Conservation (phyloP, 2,888 invertebrate genomes). For the Tinea semifulvella region DNA sequence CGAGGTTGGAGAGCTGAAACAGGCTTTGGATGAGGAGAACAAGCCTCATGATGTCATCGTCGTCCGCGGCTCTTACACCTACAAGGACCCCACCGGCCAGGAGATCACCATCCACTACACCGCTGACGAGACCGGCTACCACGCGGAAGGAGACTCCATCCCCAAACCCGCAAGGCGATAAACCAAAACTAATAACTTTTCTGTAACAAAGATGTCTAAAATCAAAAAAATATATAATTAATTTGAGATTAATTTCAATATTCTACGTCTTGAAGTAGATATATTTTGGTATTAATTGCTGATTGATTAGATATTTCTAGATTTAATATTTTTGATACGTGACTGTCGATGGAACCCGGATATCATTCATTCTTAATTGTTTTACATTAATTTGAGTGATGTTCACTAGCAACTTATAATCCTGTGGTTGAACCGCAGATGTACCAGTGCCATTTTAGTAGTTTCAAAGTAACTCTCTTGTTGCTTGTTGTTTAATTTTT, state of each 20-base stretch:
- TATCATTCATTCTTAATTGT: no score
- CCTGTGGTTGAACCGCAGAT: neutral
- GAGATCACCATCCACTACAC: conserved; percentile 56
- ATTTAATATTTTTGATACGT: no score
- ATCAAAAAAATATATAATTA: no score
- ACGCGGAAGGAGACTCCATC: conserved; percentile 67
- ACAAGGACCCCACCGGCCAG: conserved; percentile 63
- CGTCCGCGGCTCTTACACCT: conserved; percentile 68
- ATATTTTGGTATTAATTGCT: no score
- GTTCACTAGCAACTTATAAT: no score
- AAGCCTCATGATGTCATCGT: conserved; percentile 63
- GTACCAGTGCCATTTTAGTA: conserved; percentile 9
- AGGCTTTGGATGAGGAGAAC: conserved; percentile 60
- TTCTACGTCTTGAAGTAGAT: no score
- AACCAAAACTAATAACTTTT: conserved; percentile 4
- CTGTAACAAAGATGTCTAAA: no score
- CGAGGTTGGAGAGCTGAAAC: conserved; percentile 52
- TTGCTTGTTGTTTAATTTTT: conserved; percentile 5
- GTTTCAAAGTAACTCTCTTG: conserved; percentile 6
- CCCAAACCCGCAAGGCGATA: conserved; percentile 49
- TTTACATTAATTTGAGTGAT: no score
- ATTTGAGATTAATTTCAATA: no score
- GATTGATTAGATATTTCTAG: no score
- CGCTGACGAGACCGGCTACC: conserved; percentile 72
- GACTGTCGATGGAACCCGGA: no score